Evolutionary conservation across 2,113 vertebrate genomes (phyloP).

Genomic region (Struthidea cinerea): DNA sequence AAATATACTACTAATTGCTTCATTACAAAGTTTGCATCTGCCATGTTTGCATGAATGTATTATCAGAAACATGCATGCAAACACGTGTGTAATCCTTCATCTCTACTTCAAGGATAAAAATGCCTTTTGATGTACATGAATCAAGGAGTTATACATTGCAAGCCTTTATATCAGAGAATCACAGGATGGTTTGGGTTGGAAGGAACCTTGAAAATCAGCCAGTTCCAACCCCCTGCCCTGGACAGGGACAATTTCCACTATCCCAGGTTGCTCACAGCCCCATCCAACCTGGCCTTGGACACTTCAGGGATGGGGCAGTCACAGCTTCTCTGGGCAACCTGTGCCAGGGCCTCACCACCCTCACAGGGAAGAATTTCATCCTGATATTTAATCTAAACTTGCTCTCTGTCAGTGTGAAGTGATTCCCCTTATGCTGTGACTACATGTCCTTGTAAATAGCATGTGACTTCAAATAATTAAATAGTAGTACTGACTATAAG

Average conservation of each 20-base stretch:
- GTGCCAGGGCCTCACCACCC: background rate
- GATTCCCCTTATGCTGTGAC: background rate
- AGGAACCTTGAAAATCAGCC: background rate
- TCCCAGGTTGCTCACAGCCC: accelerated
- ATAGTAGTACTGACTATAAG: background rate
- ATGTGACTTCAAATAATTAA: background rate
- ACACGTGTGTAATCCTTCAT: background rate
- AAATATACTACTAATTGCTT: background rate
- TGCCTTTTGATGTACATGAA: background rate
- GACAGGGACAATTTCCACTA: background rate
- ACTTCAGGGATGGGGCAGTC: background rate
- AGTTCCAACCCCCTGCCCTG: background rate
- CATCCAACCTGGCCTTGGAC: accelerated
- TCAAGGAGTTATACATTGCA: background rate
- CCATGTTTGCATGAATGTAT: background rate
- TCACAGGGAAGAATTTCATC: background rate
- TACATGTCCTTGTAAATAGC: background rate
- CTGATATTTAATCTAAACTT: background rate
- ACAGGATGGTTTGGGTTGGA: background rate
- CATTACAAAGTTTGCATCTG: background rate
- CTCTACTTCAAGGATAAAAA: background rate
- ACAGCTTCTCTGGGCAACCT: background rate
- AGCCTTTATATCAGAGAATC: background rate
- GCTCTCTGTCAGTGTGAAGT: background rate
- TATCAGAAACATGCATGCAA: background rate